phyloP scores from a whole-genome alignment of 2,113 vertebrate species.

The Callocephalon fimbriatum region DNA sequence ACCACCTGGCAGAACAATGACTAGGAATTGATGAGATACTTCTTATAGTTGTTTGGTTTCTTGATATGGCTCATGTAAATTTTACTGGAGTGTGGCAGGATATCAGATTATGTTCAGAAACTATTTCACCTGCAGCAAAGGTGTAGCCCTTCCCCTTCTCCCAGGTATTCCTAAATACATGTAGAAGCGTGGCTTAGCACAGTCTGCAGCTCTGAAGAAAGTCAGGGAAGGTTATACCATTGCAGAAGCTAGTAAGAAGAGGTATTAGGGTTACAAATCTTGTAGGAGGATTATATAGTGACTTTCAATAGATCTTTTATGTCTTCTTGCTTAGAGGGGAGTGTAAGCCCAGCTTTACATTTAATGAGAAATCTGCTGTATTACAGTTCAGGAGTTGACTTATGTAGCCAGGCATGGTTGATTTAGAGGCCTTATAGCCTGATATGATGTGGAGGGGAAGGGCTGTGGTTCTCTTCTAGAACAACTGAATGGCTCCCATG shows the following conservation, averaged over 20 bases:
- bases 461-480: not conserved
- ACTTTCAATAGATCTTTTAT: not conserved
- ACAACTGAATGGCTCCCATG: not conserved
- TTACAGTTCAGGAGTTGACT: not conserved
- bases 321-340: not conserved
- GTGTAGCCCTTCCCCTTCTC: rapidly evolving
- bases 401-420: not conserved
- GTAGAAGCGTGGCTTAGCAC: not conserved
- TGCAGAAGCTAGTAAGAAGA: not conserved
- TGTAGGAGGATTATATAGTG: not conserved
- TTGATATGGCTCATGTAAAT: not conserved
- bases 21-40: not conserved
- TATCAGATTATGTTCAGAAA: not conserved
- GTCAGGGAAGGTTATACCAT: not conserved
- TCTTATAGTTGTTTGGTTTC: not conserved
- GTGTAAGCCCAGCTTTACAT: not conserved
- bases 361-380: not conserved
- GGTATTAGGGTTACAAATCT: not conserved
- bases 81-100: not conserved
- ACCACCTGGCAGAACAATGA: not conserved
- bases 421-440: not conserved
- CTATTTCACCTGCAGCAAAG: not conserved
- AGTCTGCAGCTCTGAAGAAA: not conserved
- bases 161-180: not conserved
- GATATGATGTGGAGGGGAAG: rapidly evolving